Conservation (phyloP, 2,113 vertebrate species). For the Lipotes vexillifer region DNA sequence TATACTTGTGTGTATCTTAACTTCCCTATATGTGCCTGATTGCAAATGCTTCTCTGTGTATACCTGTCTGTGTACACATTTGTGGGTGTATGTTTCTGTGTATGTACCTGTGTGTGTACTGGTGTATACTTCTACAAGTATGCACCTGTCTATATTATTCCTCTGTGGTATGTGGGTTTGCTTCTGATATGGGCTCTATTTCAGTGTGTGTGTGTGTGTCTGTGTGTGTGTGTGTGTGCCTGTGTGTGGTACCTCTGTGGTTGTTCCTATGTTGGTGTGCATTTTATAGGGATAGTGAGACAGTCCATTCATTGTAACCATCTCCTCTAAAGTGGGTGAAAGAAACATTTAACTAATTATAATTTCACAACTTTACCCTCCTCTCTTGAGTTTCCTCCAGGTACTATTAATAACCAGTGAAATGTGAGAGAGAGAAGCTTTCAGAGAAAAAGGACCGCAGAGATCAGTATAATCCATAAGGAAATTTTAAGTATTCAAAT, state of each 20-base stretch:
- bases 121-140: neutral
- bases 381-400: neutral
- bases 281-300: neutral
- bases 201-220: rapidly evolving
- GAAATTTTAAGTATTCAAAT: neutral
- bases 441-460: neutral
- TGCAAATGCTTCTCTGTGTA: neutral
- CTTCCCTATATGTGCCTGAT: neutral
- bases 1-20: neutral
- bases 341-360: neutral
- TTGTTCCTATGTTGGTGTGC: neutral
- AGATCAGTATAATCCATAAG: neutral
- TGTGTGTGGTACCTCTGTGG: neutral
- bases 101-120: neutral
- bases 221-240: neutral
- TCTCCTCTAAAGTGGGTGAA: neutral
- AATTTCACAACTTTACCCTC: neutral
- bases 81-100: neutral
- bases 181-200: neutral
- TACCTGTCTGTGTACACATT: neutral
- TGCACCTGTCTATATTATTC: neutral
- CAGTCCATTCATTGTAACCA: neutral
- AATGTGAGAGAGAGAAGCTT: neutral
- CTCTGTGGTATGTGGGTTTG: neutral
- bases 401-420: neutral